phyloP scores from a whole-genome alignment of 2,113 vertebrate genomes.

The Nymphicus hollandicus region DNA sequence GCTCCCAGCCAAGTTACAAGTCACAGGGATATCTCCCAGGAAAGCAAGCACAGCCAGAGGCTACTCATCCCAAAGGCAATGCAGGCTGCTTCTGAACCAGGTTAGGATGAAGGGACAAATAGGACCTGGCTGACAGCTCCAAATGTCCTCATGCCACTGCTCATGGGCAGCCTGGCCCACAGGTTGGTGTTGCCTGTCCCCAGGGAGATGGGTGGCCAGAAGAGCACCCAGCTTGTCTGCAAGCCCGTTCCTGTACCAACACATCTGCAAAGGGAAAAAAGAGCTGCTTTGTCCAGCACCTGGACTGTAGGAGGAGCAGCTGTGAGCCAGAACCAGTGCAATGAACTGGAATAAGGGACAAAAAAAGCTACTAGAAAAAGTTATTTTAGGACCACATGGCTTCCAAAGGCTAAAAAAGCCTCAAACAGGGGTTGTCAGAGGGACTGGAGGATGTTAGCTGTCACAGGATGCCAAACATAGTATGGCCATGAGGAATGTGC shows the following conservation, averaged over 20 bases:
- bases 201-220: neutral
- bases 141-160: fast-evolving
- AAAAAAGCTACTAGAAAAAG: neutral
- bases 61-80: neutral
- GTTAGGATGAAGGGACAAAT: neutral
- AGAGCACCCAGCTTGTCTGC: neutral
- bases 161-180: fast-evolving
- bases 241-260: neutral
- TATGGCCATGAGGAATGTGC: neutral
- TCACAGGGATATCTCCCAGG: neutral
- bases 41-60: fast-evolving
- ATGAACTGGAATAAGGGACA: neutral
- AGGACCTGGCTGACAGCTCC: neutral
- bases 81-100: neutral
- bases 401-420: neutral
- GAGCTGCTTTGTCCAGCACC: neutral
- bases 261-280: neutral
- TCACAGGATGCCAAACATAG: neutral
- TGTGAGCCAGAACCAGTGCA: neutral
- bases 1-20: neutral
- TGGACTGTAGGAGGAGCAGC: neutral
- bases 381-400: too few species aligned
- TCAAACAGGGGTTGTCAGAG: neutral
- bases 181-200: neutral
- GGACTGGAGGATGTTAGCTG: neutral